Evolutionary conservation across 2,888 invertebrate genomes (phyloP), one percentile per base, ranked within the genome.

Genomic region (Harpalus rufipes): DNA sequence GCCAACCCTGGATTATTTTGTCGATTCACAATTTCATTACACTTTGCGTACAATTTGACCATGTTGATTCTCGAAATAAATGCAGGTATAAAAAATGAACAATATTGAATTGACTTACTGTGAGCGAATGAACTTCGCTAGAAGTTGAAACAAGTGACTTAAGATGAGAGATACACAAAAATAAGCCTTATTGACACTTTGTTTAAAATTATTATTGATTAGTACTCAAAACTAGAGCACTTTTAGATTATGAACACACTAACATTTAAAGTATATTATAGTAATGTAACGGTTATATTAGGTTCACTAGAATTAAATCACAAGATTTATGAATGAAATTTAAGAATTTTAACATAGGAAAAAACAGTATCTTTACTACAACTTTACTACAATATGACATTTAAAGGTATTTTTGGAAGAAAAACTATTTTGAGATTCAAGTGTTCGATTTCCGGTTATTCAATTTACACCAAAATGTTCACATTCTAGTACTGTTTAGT

Each of bases 1-100:
- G 65, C 25, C 65, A 65, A 25, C 25, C 65, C 65, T 65, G 65
- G 65, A 65, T 65, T 65, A n/a, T 25, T 25, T 65, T 65, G 65
- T 14, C 61, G 61, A 25, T 25, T 65, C 21, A 65, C 65, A 32
- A 1, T 65, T 6, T 21, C n/a, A 32, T 65, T 65, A n/a, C 65
- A 65, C 10, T 65, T 65, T 1, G 25, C 65, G 32, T 32, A 65
- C 32, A 65, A 65, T 32, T 65, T 65, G 65, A 65, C 65, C 65
- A 65, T 65, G 7, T 8, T 25, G 32, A 65, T 21, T 5, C 18
- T 21, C 18, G 7, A 25, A 18, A 61, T 14, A 18, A 14, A 61
- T 4, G 8, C 65, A 65, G 65, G 5, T 61, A 25, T 65, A 12
- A 65, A 25, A 12, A 65, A 65, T 32, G 25, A 65, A 25, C 6